Conservation (phyloP, 1,140 invertebrate genomes). For the Phthorimaea operculella region DNA sequence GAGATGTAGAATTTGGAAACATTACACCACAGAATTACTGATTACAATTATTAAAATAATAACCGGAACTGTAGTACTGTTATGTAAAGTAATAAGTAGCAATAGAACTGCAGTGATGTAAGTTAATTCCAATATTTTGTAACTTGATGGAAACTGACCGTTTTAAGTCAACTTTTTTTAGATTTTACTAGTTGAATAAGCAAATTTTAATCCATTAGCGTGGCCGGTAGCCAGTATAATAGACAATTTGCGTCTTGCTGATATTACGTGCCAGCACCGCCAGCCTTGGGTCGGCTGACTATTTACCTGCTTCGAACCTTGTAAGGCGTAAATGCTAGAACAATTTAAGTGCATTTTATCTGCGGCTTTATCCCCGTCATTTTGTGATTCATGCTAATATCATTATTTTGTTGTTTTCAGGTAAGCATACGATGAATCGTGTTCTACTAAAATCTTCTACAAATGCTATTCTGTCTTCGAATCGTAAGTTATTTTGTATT, state of each 20-base stretch:
- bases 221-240: neutral
- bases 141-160: neutral
- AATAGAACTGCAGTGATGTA: conserved; percentile 4
- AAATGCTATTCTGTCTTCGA: neutral
- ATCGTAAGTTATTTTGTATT: neutral
- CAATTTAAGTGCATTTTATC: too few species aligned
- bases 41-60: conserved; percentile 9
- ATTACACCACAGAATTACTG: neutral
- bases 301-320: neutral
- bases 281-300: neutral
- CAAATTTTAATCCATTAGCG: neutral
- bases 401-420: neutral
- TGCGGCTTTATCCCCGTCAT: too few species aligned
- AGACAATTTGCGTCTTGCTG: neutral
- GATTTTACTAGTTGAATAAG: neutral
- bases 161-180: neutral
- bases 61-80: conserved; percentile 7
- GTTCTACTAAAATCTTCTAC: neutral
- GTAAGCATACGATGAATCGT: neutral
- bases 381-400: too few species aligned
- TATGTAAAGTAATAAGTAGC: conserved; percentile 3
- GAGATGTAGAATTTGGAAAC: conserved; percentile 1
- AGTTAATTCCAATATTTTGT: conserved; percentile 6
- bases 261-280: neutral
- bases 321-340: neutral